phyloP scores from a whole-genome alignment of 1,140 invertebrate species.

The Habropoda laboriosa region DNA sequence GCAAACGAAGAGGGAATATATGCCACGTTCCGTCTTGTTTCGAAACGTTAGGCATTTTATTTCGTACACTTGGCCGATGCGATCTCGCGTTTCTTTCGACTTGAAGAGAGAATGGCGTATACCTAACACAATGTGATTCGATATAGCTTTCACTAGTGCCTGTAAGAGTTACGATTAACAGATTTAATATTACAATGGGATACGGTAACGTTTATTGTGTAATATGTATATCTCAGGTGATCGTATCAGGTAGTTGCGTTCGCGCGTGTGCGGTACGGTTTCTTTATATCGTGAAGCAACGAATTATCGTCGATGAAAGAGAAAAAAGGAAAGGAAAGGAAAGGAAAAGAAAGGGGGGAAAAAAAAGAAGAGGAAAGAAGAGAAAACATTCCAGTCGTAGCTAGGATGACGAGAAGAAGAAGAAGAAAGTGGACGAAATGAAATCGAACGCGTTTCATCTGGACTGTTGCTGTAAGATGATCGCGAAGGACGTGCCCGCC shows the following conservation, averaged over 20 bases:
- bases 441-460: not conserved
- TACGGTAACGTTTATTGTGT: not conserved
- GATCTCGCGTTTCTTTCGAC: conserved; percentile 10
- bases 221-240: conserved; percentile 1
- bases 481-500: conserved; percentile 69
- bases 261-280: not conserved
- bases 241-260: not conserved
- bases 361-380: conserved; percentile 2
- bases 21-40: not conserved
- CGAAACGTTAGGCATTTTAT: conserved; percentile 17
- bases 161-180: conserved; percentile 18
- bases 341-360: conserved; percentile 2
- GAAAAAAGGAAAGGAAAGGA: not conserved
- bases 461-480: conserved; percentile 49
- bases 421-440: not conserved
- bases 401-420: not conserved
- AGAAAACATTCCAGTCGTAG: conserved; percentile 30
- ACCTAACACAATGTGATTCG: conserved; percentile 2
- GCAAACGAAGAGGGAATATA: not conserved
- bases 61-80: not conserved
- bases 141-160: conserved; percentile 7
- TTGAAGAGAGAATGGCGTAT: not conserved
- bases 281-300: not conserved
- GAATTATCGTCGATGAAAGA: too few relatives aligned
- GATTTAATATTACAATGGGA: conserved; percentile 4